Percentiles rank a stretch among this genome's conserved stretches.
These are phyloP conservation scores for Philereme vetulata DNA, from an alignment of 2,888 invertebrate species.

Conservation along the genomic window DNA sequence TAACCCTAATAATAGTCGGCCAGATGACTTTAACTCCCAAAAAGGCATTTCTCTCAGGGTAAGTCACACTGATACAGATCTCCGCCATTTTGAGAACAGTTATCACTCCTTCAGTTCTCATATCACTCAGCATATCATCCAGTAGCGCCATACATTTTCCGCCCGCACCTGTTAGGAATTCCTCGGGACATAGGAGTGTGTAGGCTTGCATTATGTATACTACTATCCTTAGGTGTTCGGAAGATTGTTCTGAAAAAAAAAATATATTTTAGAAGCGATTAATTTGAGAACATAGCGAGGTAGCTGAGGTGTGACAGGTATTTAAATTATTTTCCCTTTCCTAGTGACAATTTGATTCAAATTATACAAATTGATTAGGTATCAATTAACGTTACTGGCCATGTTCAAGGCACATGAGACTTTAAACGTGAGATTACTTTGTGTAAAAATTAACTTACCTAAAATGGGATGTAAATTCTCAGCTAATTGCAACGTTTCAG, in stretches of 20 bases:
- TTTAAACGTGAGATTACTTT: no score
- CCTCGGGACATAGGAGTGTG: constrained; percentile 90
- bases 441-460: constrained; percentile 70
- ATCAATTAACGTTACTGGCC: no score
- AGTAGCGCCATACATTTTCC: constrained; percentile 87
- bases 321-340: no score
- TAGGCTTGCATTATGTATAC: constrained; percentile 93
- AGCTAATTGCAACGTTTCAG: constrained; percentile 87
- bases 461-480: constrained; percentile 89
- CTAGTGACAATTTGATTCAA: no score
- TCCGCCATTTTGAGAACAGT: constrained; percentile 87
- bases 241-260: constrained; percentile 87
- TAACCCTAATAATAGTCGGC: constrained; percentile 71
- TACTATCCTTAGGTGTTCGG: constrained; percentile 91
- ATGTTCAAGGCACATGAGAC: no score
- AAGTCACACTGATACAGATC: constrained; percentile 89
- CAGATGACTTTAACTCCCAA: constrained; percentile 83
- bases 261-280: no score
- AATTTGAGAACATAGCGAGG: no score
- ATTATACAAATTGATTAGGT: no score
- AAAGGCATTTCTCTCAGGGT: constrained; percentile 88
- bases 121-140: constrained; percentile 89
- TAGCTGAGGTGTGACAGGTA: no score
- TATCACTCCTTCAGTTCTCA: constrained; percentile 83
- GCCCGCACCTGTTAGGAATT: constrained; percentile 89